Evolutionary conservation across 2,113 vertebrate genomes (phyloP).

Genomic region (Pachycephala philippinensis): DNA sequence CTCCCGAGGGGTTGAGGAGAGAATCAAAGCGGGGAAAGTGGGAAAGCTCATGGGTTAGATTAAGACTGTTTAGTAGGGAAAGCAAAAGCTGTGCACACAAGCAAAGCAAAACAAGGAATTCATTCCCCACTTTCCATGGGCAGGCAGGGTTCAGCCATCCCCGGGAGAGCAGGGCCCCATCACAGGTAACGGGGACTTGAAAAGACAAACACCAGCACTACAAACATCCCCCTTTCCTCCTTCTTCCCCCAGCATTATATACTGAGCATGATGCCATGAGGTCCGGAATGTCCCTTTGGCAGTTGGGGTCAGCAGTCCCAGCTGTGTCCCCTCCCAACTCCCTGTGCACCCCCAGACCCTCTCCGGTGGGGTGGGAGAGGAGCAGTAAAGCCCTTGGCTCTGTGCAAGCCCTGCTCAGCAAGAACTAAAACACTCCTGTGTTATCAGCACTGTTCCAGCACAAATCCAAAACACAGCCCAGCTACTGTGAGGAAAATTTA

Average conservation of each 20-base stretch:
- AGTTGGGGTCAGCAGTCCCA: not conserved
- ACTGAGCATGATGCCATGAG: not conserved
- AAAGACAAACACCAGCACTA: not conserved
- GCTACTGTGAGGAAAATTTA: not conserved
- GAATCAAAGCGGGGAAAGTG: not conserved
- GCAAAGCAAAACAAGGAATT: not conserved
- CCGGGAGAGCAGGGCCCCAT: not conserved
- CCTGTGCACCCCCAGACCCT: not conserved
- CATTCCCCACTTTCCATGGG: not conserved
- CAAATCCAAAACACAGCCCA: not conserved
- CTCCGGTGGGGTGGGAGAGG: accelerated
- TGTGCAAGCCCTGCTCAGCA: not conserved
- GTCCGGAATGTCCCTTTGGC: not conserved
- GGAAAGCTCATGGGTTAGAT: not conserved
- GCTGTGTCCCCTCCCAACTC: not conserved
- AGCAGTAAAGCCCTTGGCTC: not conserved
- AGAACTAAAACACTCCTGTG: not conserved
- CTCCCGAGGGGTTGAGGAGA: not conserved
- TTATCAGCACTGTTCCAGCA: not conserved
- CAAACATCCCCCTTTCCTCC: not conserved
- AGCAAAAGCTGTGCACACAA: not conserved
- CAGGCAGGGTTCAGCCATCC: not conserved
- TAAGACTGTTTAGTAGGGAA: not conserved
- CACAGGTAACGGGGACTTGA: not conserved
- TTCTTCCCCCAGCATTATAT: not conserved